These are phyloP conservation scores for Setipinna tenuifilis DNA, from an alignment of 2,797 vertebrate species.

Conservation along the genomic window DNA sequence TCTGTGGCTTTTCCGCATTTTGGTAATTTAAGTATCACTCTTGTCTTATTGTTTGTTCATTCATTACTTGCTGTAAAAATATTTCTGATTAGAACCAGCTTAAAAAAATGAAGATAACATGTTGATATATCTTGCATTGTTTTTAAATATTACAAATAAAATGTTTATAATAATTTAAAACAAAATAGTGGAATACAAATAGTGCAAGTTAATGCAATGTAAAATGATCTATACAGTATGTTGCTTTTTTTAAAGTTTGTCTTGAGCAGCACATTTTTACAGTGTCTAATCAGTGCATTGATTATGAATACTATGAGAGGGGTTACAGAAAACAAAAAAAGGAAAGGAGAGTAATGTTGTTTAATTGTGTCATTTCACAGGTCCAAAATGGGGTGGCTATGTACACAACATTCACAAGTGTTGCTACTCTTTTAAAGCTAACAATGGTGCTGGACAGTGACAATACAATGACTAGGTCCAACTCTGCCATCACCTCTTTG, in stretches of 20 bases:
- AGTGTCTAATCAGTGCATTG: background rate
- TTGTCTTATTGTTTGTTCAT: too few species aligned
- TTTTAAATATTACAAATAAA: too few species aligned
- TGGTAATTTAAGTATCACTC: constrained; percentile 64
- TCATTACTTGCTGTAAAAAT: too few species aligned
- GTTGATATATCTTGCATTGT: too few species aligned
- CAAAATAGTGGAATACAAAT: too few species aligned
- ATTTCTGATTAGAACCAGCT: too few species aligned
- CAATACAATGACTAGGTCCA: constrained; percentile 42
- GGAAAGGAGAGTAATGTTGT: background rate
- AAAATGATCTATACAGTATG: background rate
- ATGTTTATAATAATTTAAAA: too few species aligned
- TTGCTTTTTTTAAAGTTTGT: too few species aligned
- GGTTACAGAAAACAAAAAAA: background rate
- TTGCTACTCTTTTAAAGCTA: constrained; percentile 74
- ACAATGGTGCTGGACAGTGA: constrained; percentile 72
- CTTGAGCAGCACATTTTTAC: too few species aligned
- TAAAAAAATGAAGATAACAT: too few species aligned
- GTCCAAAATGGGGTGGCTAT: constrained; percentile 79
- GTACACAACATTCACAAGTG: constrained; percentile 71
- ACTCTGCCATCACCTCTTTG: constrained; percentile 61
- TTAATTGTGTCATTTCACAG: constrained; percentile 56
- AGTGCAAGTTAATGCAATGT: background rate
- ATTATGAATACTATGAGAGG: background rate
- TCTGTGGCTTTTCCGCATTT: constrained; percentile 77